Evolutionary conservation across 2,888 invertebrate genomes (phyloP).

Genomic region (Keiferia lycopersicella): DNA sequence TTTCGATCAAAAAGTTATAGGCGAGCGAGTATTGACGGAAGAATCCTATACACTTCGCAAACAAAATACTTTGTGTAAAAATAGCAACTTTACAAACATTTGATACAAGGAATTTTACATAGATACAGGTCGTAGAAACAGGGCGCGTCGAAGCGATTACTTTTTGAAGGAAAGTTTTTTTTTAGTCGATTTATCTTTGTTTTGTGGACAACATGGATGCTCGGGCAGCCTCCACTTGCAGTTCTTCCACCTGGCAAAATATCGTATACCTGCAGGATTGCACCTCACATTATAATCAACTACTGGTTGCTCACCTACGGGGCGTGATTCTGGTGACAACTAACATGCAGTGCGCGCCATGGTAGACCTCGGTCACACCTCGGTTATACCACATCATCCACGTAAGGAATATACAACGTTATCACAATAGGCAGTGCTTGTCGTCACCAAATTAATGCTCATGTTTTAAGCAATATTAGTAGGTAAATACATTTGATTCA

Average conservation of each 20-base stretch:
- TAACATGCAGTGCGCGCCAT: slow-evolving; percentile 60
- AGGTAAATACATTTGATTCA: slow-evolving; percentile 14
- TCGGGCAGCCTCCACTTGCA: slow-evolving; percentile 88
- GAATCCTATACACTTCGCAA: slow-evolving; percentile 63
- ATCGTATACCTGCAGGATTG: slow-evolving; percentile 88
- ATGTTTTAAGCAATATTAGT: slow-evolving; percentile 17
- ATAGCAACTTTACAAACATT: slow-evolving; percentile 77
- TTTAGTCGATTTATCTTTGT: slow-evolving; percentile 79
- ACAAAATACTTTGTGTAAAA: slow-evolving; percentile 71
- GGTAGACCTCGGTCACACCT: slow-evolving; percentile 24
- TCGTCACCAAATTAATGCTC: slow-evolving; percentile 35
- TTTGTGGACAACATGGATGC: slow-evolving; percentile 84
- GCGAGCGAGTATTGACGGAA: slow-evolving; percentile 71
- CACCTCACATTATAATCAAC: slow-evolving; percentile 80
- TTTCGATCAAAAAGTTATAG: slow-evolving; percentile 68
- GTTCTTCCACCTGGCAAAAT: slow-evolving; percentile 92
- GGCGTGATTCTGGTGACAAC: slow-evolving; percentile 52
- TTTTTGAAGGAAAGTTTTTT: slow-evolving; percentile 79
- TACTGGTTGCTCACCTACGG: slow-evolving; percentile 73
- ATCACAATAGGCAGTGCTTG: slow-evolving; percentile 37
- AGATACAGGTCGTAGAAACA: slow-evolving; percentile 60
- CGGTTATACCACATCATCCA: slow-evolving; percentile 20
- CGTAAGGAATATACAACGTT: slow-evolving; percentile 26
- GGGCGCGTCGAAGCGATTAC: slow-evolving; percentile 74
- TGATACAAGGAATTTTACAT: slow-evolving; percentile 72